phyloP scores from a whole-genome alignment of 2,113 vertebrate species.

The Orthonyx spaldingii region DNA sequence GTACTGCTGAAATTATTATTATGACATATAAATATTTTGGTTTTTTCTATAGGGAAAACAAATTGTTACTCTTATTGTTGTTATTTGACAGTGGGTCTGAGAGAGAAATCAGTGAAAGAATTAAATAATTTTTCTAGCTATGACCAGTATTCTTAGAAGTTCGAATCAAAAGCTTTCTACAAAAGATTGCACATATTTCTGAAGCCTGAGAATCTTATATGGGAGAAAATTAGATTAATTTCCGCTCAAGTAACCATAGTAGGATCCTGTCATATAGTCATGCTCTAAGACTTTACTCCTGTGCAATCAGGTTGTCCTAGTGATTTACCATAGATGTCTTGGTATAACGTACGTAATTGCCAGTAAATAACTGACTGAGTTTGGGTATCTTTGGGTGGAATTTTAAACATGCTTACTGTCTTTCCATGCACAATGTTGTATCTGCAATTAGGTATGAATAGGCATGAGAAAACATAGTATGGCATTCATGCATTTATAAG shows the following conservation, averaged over 20 bases:
- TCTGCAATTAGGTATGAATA: not conserved
- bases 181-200: not conserved
- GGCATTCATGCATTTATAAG: not conserved
- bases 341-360: not conserved
- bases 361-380: not conserved
- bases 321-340: not conserved
- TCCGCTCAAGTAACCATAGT: not conserved
- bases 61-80: not conserved
- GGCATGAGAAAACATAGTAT: not conserved
- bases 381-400: not conserved
- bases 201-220: not conserved
- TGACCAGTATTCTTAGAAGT: not conserved
- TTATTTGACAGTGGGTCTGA: not conserved
- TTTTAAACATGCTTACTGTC: not conserved
- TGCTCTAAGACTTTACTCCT: not conserved
- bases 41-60: not conserved
- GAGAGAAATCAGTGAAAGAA: not conserved
- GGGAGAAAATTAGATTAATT: not conserved
- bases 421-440: not conserved
- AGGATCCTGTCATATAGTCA: not conserved
- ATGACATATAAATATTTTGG: not conserved
- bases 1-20: not conserved
- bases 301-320: not conserved
- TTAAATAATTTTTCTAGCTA: not conserved
- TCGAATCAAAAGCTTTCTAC: not conserved